Evolutionary conservation across 2,888 invertebrate genomes (phyloP), one percentile per base, ranked within the genome.

Genomic region (Dryomyza anilis): DNA sequence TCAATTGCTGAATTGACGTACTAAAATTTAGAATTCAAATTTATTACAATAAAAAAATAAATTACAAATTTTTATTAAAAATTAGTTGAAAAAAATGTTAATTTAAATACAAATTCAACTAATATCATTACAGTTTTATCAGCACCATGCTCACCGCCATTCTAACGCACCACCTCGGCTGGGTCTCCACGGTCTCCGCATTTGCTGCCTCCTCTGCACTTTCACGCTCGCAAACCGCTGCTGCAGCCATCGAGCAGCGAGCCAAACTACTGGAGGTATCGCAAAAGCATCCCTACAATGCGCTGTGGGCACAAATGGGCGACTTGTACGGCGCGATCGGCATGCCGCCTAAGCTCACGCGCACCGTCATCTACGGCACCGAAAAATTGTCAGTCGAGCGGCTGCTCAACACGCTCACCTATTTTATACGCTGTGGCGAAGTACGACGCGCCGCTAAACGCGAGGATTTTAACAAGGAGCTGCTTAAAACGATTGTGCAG

Each of bases 61-160:
- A n/a, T n/a, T n/a, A n/a, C n/a, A n/a, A n/a, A n/a, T n/a, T n/a
- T n/a, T n/a, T n/a, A n/a, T n/a, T n/a, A n/a, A n/a, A n/a, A n/a
- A n/a, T n/a, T n/a, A n/a, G n/a, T n/a, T n/a, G n/a, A n/a, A n/a
- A n/a, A n/a, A n/a, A n/a, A n/a, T n/a, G n/a, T n/a, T n/a, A n/a
- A n/a, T 12, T 33, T 33, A 6, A 6, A 6, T 33, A 6, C 33
- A 12, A 33, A 33, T 12, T 33, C 7, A 33, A 33, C 33, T 7
- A 12, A 8, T 33, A 8, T 75, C 74, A 72, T 88, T 89, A 68
- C 86, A 96, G 96, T 84, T 96, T 96, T 83, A 87, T 96, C 76
- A 95, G 95, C 81, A 94, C 94, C 21, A 86, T 96, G 68, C 82
- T 96, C 59, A 96, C 95, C 6, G 93, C 94, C 68, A 91, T 95